Conservation (phyloP, 1,140 invertebrate genomes). For the Nymphalis io region DNA sequence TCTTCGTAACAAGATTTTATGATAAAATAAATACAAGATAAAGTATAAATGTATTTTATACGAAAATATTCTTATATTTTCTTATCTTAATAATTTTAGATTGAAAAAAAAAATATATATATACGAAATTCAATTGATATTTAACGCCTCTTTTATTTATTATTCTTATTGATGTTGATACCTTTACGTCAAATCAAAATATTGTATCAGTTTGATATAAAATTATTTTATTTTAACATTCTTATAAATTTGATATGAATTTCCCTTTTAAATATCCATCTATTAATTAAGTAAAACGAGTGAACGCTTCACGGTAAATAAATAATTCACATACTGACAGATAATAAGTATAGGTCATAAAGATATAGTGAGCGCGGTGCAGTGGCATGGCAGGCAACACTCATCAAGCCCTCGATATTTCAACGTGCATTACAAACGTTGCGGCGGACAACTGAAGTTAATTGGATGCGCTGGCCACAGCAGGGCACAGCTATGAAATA, state of each 20-base stretch:
- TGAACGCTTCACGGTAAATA: constrained; percentile 4
- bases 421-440: constrained; percentile 64
- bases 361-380: constrained; percentile 40
- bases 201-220: neutral
- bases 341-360: constrained; percentile 43
- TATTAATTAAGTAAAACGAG: neutral
- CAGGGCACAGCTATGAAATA: constrained; percentile 65
- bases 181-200: too few relatives aligned
- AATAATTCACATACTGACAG: constrained; percentile 37
- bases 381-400: constrained; percentile 40
- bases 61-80: too few relatives aligned
- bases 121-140: too few relatives aligned
- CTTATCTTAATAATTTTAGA: too few relatives aligned
- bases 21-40: neutral
- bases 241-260: neutral
- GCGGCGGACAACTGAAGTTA: constrained; percentile 71
- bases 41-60: too few relatives aligned
- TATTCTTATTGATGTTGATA: too few relatives aligned
- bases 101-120: neutral
- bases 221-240: neutral
- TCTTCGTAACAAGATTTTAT: constrained; percentile 1
- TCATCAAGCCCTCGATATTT: constrained; percentile 71
- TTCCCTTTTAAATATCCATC: neutral
- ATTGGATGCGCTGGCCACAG: constrained; percentile 72
- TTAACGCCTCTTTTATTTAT: too few relatives aligned